These are phyloP conservation scores for Pseudocheirus occidentalis DNA, from an alignment of 2,797 vertebrate genomes.

Conservation along the genomic window DNA sequence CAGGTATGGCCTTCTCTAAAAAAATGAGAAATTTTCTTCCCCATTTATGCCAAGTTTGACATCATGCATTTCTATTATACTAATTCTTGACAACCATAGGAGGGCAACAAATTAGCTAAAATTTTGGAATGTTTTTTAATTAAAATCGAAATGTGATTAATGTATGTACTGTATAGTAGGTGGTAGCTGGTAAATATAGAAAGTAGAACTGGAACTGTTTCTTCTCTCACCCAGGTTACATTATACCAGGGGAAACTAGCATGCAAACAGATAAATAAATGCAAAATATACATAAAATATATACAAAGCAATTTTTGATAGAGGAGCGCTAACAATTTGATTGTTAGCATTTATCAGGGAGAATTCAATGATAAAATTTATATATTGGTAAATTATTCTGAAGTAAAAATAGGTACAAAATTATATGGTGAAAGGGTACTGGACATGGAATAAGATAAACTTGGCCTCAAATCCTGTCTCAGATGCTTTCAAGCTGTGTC, in stretches of 20 bases:
- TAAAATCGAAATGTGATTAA: not conserved
- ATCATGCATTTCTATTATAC: not conserved
- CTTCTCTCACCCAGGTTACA: not conserved
- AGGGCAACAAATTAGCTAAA: not conserved
- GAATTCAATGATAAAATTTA: not conserved
- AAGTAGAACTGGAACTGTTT: not conserved
- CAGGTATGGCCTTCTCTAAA: not conserved
- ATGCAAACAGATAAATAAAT: not conserved
- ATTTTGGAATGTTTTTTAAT: not conserved
- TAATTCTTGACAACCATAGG: not conserved
- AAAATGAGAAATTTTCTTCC: not conserved
- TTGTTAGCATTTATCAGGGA: not conserved
- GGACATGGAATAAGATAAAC: not conserved
- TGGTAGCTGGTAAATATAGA: not conserved
- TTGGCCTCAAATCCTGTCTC: not conserved
- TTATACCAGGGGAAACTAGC: not conserved
- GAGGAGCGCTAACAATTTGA: not conserved
- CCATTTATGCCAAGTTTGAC: not conserved
- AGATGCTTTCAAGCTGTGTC: not conserved
- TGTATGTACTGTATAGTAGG: too few relatives aligned
- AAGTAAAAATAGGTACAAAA: not conserved
- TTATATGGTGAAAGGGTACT: not conserved
- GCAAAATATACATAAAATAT: not conserved
- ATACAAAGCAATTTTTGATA: not conserved
- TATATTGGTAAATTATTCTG: not conserved